Percentiles rank a stretch among this genome's conserved stretches.
Evolutionary conservation across 2,888 invertebrate species (phyloP).

Genomic region (Xylocampa areola): DNA sequence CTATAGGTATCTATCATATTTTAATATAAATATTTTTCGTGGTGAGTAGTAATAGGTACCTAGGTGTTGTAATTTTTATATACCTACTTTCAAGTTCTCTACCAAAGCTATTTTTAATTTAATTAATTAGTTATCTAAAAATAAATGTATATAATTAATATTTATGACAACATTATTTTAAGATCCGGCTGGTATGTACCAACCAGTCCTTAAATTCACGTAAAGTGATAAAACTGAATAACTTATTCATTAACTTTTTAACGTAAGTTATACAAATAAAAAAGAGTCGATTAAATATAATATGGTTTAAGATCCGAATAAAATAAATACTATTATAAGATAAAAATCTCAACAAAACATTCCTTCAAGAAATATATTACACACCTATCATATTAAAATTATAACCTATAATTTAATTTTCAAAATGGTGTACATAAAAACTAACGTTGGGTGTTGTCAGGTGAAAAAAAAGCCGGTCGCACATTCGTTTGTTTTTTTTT

Average conservation of each 20-base stretch:
- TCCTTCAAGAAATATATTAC: conserved; percentile 82
- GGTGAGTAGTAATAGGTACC: too few relatives aligned
- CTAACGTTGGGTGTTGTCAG: conserved; percentile 83
- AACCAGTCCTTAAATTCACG: conserved; percentile 16
- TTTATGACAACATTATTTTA: conserved; percentile 40
- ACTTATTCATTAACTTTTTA: conserved; percentile 51
- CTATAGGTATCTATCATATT: too few relatives aligned
- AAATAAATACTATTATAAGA: conserved; percentile 76
- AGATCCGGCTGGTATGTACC: conserved; percentile 31
- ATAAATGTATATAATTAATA: conserved; percentile 38
- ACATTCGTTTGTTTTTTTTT: conserved; percentile 82
- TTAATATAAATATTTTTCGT: too few relatives aligned
- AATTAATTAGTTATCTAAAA: too few relatives aligned
- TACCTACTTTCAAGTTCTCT: too few relatives aligned
- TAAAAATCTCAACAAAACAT: conserved; percentile 78
- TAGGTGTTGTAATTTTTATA: too few relatives aligned
- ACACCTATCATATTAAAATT: conserved; percentile 89
- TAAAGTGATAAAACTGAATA: conserved; percentile 44
- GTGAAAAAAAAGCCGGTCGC: conserved; percentile 83
- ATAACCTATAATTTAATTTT: conserved; percentile 90
- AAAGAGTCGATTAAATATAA: conserved; percentile 59
- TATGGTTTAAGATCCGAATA: conserved; percentile 63
- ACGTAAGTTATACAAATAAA: conserved; percentile 61
- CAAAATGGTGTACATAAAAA: conserved; percentile 82
- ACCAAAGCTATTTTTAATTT: too few relatives aligned